Evolutionary conservation across 1,140 invertebrate genomes (phyloP), one percentile per base, ranked within the genome.

Genomic region (Drosophila biarmipes): DNA sequence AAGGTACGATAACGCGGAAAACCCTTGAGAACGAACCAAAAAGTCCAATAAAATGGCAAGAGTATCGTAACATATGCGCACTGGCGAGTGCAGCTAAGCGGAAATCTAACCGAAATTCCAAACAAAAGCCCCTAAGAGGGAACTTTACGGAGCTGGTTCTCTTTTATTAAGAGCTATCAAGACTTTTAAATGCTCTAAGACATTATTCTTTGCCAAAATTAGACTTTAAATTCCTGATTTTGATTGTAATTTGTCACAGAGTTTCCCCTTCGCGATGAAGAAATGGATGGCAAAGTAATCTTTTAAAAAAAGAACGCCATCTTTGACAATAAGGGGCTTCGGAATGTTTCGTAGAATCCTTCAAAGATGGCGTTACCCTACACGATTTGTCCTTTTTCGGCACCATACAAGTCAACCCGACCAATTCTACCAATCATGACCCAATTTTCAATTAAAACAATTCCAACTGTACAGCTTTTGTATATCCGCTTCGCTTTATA

Each of bases 71-170:
- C 58, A 64, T 76, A 49, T 59, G 52, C 34, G 35, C 24, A 15
- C 43, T 51, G 62, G 68, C 49, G 48, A 59, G 73, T 81, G 69
- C 58, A 74, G 14, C 54, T 69, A 40, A 74, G 45, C 63, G 79
- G 55, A 82, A 73, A 78, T 81, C 38, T 64, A 53, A 37, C 57
- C 59, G 62, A 73, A 58, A 67, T 58, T 52, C 45, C 59, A 57
- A 59, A 37, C 74, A 48, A 49, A 54, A n/a, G 14, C 19, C 40
- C 42, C 43, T 52, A 21, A 62, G 62, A 37, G 17, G 49, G 40
- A 38, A 56, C 64, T 17, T 19, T 67, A 68, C 10, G 49, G 63
- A 55, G 38, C 34, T n/a, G 12, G 2, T 38, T 12, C 7, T 15
- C 0, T 12, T 10, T 2, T 19, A 4, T 14, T 34, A 1, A 6